Evolutionary conservation across 2,113 vertebrate genomes (phyloP), one percentile per base, ranked within the genome.

Genomic region (Corythornis cristatus): DNA sequence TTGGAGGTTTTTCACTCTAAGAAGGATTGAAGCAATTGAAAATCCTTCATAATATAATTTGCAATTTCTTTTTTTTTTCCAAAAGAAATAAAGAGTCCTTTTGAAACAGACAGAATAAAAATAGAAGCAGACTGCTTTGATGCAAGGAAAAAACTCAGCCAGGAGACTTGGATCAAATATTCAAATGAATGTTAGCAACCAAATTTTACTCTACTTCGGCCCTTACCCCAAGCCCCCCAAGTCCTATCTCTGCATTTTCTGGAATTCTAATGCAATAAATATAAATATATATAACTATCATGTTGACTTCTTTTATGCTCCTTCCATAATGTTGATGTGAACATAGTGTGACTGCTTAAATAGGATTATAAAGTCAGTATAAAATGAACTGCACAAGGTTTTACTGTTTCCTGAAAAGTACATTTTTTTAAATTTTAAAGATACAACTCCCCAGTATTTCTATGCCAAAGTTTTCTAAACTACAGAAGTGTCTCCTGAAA

Each of bases 111-210:
- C 1, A 22, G 16, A 76, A 61, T 57, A 22, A 90, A 92, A 78
- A 65, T 10, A 75, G 33, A 72, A 67, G 16, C 45, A 48, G 45
- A 20, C 15, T 37, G 8, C 33, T 89, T 68, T 51, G 31, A 74
- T 31, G 8, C 26, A 2, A 66, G 62, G 26, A 57, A n/a, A 83
- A 29, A 26, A 1, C 54, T 60, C 5, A 70, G 11, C 26, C 80
- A 37, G 96, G 95, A 94, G 72, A 86, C 88, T 96, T 88, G 95
- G 90, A 94, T 79, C 76, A 98, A 98, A 96, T 93, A 96, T 94
- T 97, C 96, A 97, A 97, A 97, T 96, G 88, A 94, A 97, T 95
- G 15, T 79, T 92, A 51, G 79, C 86, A 77, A 74, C 40, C 71
- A 92, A 85, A 96, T 53, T 40, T 42, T 22, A 71, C 15, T 37